Evolutionary conservation across 2,113 vertebrate genomes (phyloP).

Genomic region (Ictidomys tridecemlineatus): DNA sequence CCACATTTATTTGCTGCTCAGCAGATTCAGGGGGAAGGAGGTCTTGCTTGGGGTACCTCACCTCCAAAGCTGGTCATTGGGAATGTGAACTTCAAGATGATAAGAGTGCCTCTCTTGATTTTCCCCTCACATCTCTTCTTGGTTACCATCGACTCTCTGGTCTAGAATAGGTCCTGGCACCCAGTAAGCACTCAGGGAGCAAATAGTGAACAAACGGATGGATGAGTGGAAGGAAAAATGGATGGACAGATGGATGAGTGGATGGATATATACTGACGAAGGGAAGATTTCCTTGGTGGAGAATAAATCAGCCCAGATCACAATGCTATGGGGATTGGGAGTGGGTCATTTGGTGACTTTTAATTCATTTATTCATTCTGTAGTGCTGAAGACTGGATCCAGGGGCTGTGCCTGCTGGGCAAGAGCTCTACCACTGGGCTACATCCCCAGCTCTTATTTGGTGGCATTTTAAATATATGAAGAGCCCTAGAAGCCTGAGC

Average conservation of each 20-base stretch:
- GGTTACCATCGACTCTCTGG: background rate
- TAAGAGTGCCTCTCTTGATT: background rate
- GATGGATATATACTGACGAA: background rate
- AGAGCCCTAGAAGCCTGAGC: background rate
- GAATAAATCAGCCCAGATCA: background rate
- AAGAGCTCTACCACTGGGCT: background rate
- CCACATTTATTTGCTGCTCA: background rate
- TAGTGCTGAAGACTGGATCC: background rate
- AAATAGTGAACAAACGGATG: background rate
- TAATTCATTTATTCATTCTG: background rate
- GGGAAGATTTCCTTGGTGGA: constrained; percentile 18
- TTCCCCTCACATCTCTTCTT: background rate
- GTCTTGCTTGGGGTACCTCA: background rate
- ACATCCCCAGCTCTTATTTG: background rate
- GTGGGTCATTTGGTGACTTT: background rate
- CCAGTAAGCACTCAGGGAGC: background rate
- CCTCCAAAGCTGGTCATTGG: background rate
- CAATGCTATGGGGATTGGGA: background rate
- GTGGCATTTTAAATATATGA: background rate
- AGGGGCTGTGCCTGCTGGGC: background rate
- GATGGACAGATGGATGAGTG: too few relatives aligned
- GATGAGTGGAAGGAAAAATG: background rate
- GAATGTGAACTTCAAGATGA: background rate
- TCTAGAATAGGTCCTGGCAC: background rate
- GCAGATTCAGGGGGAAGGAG: background rate